A percentile compares a stretch with the other conserved stretches of the same genome.
These are phyloP conservation scores for Eutrigla gurnardus DNA, from an alignment of 2,797 vertebrate species.

Conservation along the genomic window DNA sequence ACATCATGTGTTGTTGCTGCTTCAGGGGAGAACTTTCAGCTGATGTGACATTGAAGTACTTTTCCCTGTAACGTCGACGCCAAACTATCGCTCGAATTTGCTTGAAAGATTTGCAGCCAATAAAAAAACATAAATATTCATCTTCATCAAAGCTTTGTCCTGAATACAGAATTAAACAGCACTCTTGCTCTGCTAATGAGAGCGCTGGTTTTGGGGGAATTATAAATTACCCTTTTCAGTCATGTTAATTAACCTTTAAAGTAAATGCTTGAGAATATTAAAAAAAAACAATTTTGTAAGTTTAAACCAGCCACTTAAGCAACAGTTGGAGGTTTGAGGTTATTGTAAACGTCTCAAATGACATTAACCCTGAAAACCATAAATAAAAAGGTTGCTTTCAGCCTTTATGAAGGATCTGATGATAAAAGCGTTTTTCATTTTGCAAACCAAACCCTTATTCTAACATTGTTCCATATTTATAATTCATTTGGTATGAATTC, in stretches of 20 bases:
- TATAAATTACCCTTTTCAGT: not conserved
- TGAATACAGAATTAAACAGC: not conserved
- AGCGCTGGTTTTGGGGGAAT: not conserved
- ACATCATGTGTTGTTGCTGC: no score
- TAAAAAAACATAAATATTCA: conserved; percentile 10
- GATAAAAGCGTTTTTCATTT: conserved; percentile 10
- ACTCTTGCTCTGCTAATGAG: not conserved
- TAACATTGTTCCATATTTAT: conserved; percentile 9
- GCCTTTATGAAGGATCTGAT: conserved; percentile 5
- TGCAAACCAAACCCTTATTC: not conserved
- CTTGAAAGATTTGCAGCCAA: not conserved
- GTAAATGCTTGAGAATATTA: not conserved
- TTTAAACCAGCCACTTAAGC: not conserved
- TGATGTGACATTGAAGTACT: conserved; percentile 2
- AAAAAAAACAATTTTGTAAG: not conserved
- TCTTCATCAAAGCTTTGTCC: conserved; percentile 10
- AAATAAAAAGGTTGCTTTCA: not conserved
- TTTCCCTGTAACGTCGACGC: not conserved
- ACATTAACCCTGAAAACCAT: conserved; percentile 17
- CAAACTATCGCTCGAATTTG: conserved; percentile 21
- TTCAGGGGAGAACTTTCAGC: not conserved
- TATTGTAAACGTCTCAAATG: conserved; percentile 25
- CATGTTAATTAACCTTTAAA: not conserved
- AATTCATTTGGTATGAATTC: not conserved
- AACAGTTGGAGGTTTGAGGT: conserved; percentile 13